phyloP scores from a whole-genome alignment of 2,113 vertebrate genomes.

The Coracopsis vasa region DNA sequence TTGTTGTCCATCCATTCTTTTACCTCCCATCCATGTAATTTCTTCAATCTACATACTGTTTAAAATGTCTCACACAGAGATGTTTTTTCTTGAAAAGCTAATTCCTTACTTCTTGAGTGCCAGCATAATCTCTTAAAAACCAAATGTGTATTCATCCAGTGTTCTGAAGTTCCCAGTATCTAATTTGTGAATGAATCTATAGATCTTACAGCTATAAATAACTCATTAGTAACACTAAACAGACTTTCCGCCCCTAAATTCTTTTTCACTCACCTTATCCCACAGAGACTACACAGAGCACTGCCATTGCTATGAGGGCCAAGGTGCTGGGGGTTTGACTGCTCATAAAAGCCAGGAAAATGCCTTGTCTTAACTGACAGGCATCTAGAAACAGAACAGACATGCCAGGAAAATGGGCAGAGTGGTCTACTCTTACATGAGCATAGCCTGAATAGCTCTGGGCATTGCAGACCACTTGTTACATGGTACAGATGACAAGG shows the following conservation, averaged over 20 bases:
- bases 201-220: background rate
- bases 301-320: background rate
- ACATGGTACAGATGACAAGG: background rate
- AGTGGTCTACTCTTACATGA: background rate
- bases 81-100: background rate
- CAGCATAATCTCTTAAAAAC: background rate
- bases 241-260: background rate
- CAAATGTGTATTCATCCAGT: background rate
- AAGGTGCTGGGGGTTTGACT: background rate
- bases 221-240: background rate
- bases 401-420: background rate
- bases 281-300: background rate
- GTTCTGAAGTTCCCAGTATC: accelerated
- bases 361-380: background rate
- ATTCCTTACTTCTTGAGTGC: background rate
- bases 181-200: background rate
- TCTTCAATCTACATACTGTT: background rate
- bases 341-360: background rate
- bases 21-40: background rate
- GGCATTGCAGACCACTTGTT: background rate
- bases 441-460: background rate
- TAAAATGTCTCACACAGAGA: background rate
- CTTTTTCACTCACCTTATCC: background rate
- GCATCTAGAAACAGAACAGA: background rate
- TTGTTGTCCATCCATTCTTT: background rate